Evolutionary conservation across 1,140 invertebrate genomes (phyloP), one percentile per base, ranked within the genome.

Genomic region (Drosophila setifemur): DNA sequence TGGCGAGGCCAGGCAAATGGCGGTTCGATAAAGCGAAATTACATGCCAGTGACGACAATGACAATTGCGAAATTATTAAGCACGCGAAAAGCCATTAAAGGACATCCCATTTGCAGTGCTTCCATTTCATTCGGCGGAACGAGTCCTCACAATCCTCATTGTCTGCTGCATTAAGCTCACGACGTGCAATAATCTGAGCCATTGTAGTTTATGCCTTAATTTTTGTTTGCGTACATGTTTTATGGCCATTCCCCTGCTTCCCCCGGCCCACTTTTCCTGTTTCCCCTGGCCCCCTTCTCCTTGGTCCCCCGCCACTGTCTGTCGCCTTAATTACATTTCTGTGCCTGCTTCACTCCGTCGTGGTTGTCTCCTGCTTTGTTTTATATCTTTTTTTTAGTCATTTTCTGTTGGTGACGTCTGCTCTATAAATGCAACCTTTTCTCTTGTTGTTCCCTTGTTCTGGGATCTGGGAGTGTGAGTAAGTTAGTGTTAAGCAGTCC

Each of bases 261-360:
- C n/a, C n/a, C n/a, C n/a, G n/a, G n/a, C n/a, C n/a, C n/a, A n/a
- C n/a, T n/a, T n/a, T n/a, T n/a, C n/a, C n/a, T 21, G 12, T 28
- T 14, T 18, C 9, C 21, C 18, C 25, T 3, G n/a, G n/a, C 7
- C 11, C n/a, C 3, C 19, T 11, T 4, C 4, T 29, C 28, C 4
- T 19, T 5, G 4, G 19, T 19, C 23, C 19, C 8, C 0, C 43
- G 11, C 12, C 25, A n/a, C 31, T 19, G n/a, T 49, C 29, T 66
- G 68, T 63, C 64, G 76, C 60, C 71, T 75, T 85, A 85, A 85
- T 86, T 86, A 75, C 81, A 64, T 79, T 78, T 72, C 47, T 73
- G 49, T 37, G 43, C 47, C 55, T 71, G 39, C 58, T 55, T 44
- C 42, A 52, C 68, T 81, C 67, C 57, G 52, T 48, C 53, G 42